Conservation (phyloP, 2,113 vertebrate genomes). For the Axis porcinus region DNA sequence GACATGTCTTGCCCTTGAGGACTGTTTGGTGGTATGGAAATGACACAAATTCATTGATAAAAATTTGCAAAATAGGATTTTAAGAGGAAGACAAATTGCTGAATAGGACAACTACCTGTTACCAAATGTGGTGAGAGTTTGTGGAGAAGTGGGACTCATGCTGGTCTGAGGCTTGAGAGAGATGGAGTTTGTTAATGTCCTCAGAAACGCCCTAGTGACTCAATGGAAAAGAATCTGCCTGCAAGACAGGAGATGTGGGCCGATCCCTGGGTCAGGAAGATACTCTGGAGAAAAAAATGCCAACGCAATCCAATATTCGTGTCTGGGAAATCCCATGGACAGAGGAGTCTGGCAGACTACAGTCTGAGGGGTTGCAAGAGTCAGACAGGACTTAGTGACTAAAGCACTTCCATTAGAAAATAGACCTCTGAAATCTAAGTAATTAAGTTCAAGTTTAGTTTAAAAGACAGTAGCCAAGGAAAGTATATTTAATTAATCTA, state of each 20-base stretch:
- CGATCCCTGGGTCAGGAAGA: not conserved
- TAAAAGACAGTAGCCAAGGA: not conserved
- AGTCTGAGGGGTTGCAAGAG: not conserved
- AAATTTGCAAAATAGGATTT: constrained; percentile 12
- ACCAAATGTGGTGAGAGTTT: not conserved
- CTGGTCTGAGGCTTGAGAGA: not conserved
- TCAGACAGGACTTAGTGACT: not conserved
- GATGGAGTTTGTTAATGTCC: not conserved
- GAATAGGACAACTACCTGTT: not conserved
- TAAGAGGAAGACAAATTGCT: not conserved
- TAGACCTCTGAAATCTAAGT: not conserved
- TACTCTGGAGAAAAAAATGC: not conserved
- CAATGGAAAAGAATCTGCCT: not conserved
- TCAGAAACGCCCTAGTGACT: not conserved
- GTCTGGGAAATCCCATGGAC: not conserved
- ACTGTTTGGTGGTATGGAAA: not conserved
- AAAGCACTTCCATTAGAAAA: not conserved
- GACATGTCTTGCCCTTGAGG: not conserved
- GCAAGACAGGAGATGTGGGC: not conserved
- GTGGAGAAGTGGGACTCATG: not conserved
- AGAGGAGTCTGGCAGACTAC: not conserved
- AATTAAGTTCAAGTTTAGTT: not conserved
- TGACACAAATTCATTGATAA: not conserved
- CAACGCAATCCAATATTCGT: not conserved
- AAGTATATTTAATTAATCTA: not conserved